Conservation (phyloP, 2,888 invertebrate species). For the Drosophila gaucha region DNA sequence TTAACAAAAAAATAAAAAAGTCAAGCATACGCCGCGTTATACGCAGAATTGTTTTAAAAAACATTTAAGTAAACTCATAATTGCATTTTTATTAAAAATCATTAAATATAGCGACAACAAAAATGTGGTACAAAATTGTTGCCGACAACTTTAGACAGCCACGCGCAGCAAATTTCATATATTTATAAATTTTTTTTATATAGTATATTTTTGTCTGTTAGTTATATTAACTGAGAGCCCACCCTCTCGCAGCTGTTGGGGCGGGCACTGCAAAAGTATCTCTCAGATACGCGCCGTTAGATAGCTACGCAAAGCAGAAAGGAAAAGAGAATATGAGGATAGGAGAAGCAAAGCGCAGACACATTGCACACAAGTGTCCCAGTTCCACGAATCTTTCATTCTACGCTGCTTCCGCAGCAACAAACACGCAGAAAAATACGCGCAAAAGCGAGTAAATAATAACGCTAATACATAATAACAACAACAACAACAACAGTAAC, state of each 20-base stretch:
- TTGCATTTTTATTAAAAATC: not conserved
- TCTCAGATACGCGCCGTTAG: slow-evolving; percentile 37
- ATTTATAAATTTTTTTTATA: slow-evolving; percentile 9
- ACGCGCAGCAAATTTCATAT: slow-evolving; percentile 47
- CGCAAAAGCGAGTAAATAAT: slow-evolving; percentile 62
- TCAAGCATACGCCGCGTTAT: slow-evolving; percentile 49
- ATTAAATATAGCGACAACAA: not conserved
- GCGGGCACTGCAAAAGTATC: slow-evolving; percentile 34
- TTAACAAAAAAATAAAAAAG: not conserved
- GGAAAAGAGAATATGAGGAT: slow-evolving; percentile 8
- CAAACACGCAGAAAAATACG: slow-evolving; percentile 22
- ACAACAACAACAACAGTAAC: slow-evolving; percentile 39
- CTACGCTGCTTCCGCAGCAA: slow-evolving; percentile 75
- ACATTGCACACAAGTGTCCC: slow-evolving; percentile 84
- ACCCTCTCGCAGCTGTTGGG: slow-evolving; percentile 15
- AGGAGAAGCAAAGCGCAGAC: slow-evolving; percentile 41
- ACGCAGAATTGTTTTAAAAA: not conserved
- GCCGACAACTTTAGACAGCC: slow-evolving; percentile 60
- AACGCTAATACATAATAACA: slow-evolving; percentile 76
- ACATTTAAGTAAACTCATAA: not conserved
- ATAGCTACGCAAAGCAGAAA: slow-evolving; percentile 16
- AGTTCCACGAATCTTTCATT: slow-evolving; percentile 82
- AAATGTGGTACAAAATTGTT: slow-evolving; percentile 25
- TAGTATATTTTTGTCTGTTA: not conserved
- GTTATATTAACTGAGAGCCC: not conserved